phyloP scores from a whole-genome alignment of 1,140 invertebrate species.

The Drosophila repleta region DNA sequence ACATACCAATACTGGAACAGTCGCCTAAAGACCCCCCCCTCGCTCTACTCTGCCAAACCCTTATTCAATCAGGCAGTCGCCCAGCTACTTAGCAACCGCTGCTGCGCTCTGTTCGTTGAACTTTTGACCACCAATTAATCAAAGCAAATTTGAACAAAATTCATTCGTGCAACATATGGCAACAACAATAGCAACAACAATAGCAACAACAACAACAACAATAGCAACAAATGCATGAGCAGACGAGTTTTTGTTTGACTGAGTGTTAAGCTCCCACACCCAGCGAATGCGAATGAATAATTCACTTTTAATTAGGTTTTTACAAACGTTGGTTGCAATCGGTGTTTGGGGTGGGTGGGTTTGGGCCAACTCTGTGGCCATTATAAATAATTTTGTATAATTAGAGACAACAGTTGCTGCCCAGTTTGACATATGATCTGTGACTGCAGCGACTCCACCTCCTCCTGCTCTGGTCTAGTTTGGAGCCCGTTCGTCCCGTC shows the following conservation, averaged over 20 bases:
- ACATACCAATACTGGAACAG: no score
- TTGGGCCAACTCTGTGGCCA: conserved; percentile 36
- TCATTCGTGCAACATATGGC: conserved; percentile 78
- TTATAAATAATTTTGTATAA: conserved; percentile 82
- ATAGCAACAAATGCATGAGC: conserved; percentile 3
- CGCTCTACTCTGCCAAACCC: background rate
- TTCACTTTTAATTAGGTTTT: conserved; percentile 81
- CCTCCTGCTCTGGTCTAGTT: background rate
- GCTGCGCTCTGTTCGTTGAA: conserved; percentile 58
- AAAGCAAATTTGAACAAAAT: conserved; percentile 77
- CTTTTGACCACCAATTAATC: conserved; percentile 82
- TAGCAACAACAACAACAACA: conserved; percentile 9
- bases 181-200: conserved; percentile 40
- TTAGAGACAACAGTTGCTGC: conserved; percentile 79
- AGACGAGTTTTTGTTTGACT: conserved; percentile 70
- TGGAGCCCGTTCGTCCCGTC: conserved; percentile 1
- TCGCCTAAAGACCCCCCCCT: no score
- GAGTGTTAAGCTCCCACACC: conserved; percentile 45
- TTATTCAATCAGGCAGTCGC: background rate
- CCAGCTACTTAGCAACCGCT: conserved; percentile 47
- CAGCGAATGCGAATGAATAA: conserved; percentile 69
- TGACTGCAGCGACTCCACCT: background rate
- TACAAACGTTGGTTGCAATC: conserved; percentile 62
- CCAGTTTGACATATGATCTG: conserved; percentile 69
- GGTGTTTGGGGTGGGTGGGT: background rate